Percentiles rank a stretch among this genome's conserved stretches.
Evolutionary conservation across 2,888 invertebrate species (phyloP).

Genomic region (Thera obeliscata): DNA sequence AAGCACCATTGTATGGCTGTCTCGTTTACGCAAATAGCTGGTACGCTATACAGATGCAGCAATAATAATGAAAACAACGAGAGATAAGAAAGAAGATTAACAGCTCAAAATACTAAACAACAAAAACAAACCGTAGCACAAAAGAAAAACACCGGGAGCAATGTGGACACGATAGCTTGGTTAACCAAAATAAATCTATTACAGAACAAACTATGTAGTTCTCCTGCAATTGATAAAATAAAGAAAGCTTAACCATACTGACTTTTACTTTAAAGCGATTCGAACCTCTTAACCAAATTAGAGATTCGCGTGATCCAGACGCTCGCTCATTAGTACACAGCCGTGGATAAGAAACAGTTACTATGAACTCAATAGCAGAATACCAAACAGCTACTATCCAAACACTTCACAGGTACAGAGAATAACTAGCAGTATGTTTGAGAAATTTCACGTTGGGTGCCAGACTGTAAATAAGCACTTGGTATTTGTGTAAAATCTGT

Average conservation of each 20-base stretch:
- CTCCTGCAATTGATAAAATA: conserved; percentile 5
- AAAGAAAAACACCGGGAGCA: no score
- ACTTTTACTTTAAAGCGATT: conserved; percentile 33
- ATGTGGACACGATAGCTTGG: neutral
- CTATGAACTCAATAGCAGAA: neutral
- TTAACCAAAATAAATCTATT: neutral
- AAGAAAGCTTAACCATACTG: conserved; percentile 31
- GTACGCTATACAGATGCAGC: no score
- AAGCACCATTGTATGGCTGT: neutral
- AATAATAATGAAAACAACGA: no score
- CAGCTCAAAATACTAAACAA: no score
- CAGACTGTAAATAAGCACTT: conserved; percentile 48
- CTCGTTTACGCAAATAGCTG: neutral
- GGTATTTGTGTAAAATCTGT: conserved; percentile 36
- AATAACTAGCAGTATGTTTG: conserved; percentile 9
- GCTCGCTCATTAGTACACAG: conserved; percentile 32
- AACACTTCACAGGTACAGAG: conserved; percentile 1
- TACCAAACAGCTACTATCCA: conserved; percentile 6
- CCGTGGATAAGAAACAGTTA: conserved; percentile 12
- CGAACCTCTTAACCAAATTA: conserved; percentile 42
- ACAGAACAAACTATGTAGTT: neutral
- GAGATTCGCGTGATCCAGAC: conserved; percentile 44
- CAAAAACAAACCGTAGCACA: no score
- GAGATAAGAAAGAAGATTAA: no score
- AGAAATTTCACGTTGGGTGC: conserved; percentile 31